Evolutionary conservation across 2,113 vertebrate genomes (phyloP), one percentile per base, ranked within the genome.

Genomic region (Conger conger): DNA sequence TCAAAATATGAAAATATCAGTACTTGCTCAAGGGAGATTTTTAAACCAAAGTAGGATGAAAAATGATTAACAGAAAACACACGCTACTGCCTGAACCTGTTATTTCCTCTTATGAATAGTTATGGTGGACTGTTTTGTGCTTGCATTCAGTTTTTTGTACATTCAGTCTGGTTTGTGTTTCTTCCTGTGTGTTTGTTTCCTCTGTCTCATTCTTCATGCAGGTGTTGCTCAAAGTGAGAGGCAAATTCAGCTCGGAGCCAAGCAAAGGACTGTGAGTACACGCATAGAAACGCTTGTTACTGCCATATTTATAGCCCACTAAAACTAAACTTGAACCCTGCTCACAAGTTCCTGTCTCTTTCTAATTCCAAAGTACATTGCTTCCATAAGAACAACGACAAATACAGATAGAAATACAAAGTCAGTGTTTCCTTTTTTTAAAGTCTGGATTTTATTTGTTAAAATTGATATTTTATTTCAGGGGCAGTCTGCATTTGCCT

Each of bases 141-240:
- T 63, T 63, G 23, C 57, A 27, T 63, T 18, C 20, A 63, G 8
- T 42, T 85, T 30, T 16, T 27, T 53, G 37, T 38, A 13, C 77
- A 38, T 57, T 84, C 50, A 76, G 17, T 20, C 33, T 63, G 15
- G 30, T 36, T 63, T 23, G 16, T 57, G 8, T 68, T 33, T 23
- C 15, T 0, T 13, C 35, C 18, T 27, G 15, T 37, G 83, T 80
- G 40, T 76, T 79, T 80, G 40, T 76, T 79, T 20, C 82, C 36
- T 77, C 60, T 83, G 11, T 80, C 15, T n/a, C 81, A 5, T 33
- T 36, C 5, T 85, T 76, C 76, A 83, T 76, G 27, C 91, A 97
- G 96, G 96, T 97, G 79, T 89, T 97, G 84, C 95, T 97, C 81
- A 97, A 96, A 93, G 94, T 95, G 79, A 95, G 93, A 88, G 93